These are phyloP conservation scores for Dryobota labecula DNA, from an alignment of 2,888 invertebrate species.

Conservation along the genomic window DNA sequence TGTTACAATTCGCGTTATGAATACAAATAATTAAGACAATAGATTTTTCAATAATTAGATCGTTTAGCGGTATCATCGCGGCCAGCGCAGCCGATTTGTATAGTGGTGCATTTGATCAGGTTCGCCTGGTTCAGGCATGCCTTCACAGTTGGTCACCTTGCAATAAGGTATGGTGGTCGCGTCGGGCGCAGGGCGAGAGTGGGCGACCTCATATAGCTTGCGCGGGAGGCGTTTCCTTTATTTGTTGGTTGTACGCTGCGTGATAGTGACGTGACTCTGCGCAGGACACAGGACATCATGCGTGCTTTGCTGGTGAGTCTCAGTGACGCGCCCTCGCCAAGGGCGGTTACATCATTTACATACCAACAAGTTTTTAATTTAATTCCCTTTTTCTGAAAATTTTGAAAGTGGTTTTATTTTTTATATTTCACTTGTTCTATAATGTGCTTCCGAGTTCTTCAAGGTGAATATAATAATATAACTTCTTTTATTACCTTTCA, in stretches of 20 bases:
- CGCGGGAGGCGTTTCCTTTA: slow-evolving; percentile 88
- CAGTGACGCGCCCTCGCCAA: slow-evolving; percentile 70
- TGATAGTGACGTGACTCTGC: slow-evolving; percentile 84
- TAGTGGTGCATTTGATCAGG: slow-evolving; percentile 77
- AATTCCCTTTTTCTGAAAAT: slow-evolving; percentile 35
- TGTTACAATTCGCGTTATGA: slow-evolving; percentile 63
- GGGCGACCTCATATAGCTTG: slow-evolving; percentile 89
- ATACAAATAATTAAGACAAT: slow-evolving; percentile 75
- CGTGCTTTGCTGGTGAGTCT: slow-evolving; percentile 87
- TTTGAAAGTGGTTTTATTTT: slow-evolving; percentile 41
- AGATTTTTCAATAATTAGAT: slow-evolving; percentile 81
- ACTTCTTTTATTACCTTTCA: slow-evolving; percentile 7
- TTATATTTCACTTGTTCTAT: slow-evolving; percentile 7
- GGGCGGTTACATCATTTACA: slow-evolving; percentile 70
- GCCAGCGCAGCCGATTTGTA: slow-evolving; percentile 80
- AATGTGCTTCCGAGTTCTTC: slow-evolving; percentile 44
- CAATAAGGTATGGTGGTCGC: slow-evolving; percentile 88
- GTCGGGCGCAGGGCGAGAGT: slow-evolving; percentile 87
- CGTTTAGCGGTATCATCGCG: slow-evolving; percentile 85
- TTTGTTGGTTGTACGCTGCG: slow-evolving; percentile 87
- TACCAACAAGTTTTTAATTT: slow-evolving; percentile 57
- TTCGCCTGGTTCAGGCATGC: slow-evolving; percentile 69
- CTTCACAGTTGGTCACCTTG: slow-evolving; percentile 87
- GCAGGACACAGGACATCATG: slow-evolving; percentile 82
- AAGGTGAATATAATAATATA: slow-evolving; percentile 53